Conservation (phyloP, 2,113 vertebrate genomes). For the Fulmarus glacialis region DNA sequence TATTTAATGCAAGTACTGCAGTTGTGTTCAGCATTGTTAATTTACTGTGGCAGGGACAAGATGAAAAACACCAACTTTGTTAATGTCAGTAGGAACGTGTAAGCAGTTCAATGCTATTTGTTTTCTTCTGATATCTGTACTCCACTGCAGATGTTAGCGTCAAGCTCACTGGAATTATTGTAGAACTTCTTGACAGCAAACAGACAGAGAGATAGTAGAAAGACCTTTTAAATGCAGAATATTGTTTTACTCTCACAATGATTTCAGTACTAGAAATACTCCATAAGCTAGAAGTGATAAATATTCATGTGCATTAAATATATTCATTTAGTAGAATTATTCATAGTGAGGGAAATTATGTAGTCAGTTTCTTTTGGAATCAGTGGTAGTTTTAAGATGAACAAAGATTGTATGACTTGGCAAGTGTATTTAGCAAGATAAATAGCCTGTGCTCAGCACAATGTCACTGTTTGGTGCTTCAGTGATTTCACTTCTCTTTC, state of each 20-base stretch:
- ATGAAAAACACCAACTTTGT: neutral
- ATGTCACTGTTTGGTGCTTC: neutral
- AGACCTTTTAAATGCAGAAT: constrained; percentile 16
- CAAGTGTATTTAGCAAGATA: constrained; percentile 19
- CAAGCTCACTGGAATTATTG: neutral
- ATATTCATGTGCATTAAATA: constrained; percentile 52
- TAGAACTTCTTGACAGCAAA: neutral
- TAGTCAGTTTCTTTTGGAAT: constrained; percentile 50
- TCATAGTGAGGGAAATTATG: constrained; percentile 56
- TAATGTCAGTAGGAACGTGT: neutral
- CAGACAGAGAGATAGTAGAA: neutral
- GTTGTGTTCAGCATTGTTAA: neutral
- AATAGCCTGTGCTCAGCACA: constrained; percentile 14
- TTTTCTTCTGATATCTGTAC: neutral
- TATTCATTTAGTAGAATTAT: constrained; percentile 61
- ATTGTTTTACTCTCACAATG: constrained; percentile 20
- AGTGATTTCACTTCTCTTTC: neutral
- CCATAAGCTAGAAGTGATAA: constrained; percentile 36
- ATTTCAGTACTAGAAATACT: constrained; percentile 31
- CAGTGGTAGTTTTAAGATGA: constrained; percentile 22
- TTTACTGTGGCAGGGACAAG: neutral
- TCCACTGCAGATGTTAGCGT: neutral
- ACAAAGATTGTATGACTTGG: constrained; percentile 36
- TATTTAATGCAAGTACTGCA: neutral
- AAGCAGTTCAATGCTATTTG: neutral